A percentile compares a stretch with the other conserved stretches of the same genome.
Evolutionary conservation across 2,888 invertebrate genomes (phyloP).

Genomic region (Drosophila quinaria): DNA sequence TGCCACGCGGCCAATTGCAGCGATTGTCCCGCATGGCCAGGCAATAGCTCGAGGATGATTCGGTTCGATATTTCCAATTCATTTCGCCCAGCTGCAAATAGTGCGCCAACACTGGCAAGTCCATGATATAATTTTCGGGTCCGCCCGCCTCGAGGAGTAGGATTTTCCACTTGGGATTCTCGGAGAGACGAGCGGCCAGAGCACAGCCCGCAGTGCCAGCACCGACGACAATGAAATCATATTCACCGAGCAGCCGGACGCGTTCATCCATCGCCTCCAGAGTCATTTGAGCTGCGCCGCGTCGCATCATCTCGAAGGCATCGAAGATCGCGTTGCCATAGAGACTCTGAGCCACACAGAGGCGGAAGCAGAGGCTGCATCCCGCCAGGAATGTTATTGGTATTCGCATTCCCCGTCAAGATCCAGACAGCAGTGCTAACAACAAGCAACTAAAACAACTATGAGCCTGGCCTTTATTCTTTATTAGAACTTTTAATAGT

Average conservation of each 20-base stretch:
- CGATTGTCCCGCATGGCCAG: slow-evolving; percentile 90
- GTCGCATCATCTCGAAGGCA: slow-evolving; percentile 65
- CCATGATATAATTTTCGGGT: slow-evolving; percentile 90
- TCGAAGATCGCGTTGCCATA: slow-evolving; percentile 44
- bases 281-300: slow-evolving; percentile 73
- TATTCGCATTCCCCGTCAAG: slow-evolving; percentile 1
- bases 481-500: slow-evolving; percentile 1
- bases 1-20: slow-evolving; percentile 93
- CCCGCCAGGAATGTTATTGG: slow-evolving; percentile 12
- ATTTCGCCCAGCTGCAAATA: slow-evolving; percentile 89
- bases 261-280: slow-evolving; percentile 74
- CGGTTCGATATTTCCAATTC: slow-evolving; percentile 93
- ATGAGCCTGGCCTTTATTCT: background rate
- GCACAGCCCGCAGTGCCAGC: slow-evolving; percentile 93
- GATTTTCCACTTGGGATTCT: slow-evolving; percentile 88
- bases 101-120: slow-evolving; percentile 90
- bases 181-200: slow-evolving; percentile 90
- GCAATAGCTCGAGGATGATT: slow-evolving; percentile 90
- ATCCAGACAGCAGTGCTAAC: background rate
- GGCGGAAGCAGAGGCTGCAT: background rate
- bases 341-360: slow-evolving; percentile 30
- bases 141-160: slow-evolving; percentile 91
- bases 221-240: slow-evolving; percentile 92
- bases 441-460: background rate
- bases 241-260: slow-evolving; percentile 85